Conservation (phyloP, 1,140 invertebrate species). For the Pinna nobilis region DNA sequence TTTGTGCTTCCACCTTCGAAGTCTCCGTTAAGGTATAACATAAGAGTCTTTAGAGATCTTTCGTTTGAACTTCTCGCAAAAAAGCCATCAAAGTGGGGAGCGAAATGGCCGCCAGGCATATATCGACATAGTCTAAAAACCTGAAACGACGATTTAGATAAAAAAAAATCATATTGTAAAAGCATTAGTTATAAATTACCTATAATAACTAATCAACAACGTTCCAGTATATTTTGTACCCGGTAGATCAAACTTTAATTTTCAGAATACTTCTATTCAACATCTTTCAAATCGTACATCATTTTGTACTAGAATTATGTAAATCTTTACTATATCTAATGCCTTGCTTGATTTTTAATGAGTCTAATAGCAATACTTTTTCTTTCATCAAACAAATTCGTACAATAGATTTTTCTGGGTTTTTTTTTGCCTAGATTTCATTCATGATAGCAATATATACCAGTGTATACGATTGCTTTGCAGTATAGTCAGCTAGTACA, state of each 20-base stretch:
- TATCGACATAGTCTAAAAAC: constrained; percentile 57
- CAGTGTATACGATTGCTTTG: no score
- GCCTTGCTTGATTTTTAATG: no score
- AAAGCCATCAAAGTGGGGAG: constrained; percentile 60
- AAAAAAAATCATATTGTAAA: neutral
- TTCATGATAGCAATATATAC: no score
- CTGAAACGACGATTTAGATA: constrained; percentile 34
- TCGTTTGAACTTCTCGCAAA: constrained; percentile 43
- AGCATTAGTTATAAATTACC: neutral
- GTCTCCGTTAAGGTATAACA: constrained; percentile 59
- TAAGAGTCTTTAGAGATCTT: constrained; percentile 57
- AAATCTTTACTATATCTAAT: no score
- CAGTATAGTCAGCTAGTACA: no score
- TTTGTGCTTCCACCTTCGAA: constrained; percentile 60
- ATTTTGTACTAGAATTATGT: no score
- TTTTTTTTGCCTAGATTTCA: no score
- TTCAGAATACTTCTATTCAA: constrained; percentile 46
- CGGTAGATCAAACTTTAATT: constrained; percentile 43
- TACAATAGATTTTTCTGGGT: no score
- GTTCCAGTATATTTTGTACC: neutral
- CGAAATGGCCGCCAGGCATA: constrained; percentile 55
- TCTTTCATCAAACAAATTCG: no score
- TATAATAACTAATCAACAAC: neutral
- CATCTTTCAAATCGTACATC: constrained; percentile 49
- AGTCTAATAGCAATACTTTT: no score